phyloP scores from a whole-genome alignment of 2,797 vertebrate species.

The Vultur gryphus region DNA sequence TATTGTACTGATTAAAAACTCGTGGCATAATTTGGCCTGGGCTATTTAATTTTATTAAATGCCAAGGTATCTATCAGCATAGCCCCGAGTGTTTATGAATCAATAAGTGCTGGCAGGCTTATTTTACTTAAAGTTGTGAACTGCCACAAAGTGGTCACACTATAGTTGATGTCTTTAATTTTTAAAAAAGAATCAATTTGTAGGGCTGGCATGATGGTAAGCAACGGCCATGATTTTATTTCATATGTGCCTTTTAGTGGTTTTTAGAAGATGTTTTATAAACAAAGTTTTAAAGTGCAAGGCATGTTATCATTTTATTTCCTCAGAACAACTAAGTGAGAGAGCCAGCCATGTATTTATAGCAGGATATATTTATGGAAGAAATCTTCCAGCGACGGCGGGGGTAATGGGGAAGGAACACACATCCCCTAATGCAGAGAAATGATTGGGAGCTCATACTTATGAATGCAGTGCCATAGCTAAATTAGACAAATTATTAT shows the following conservation, averaged over 20 bases:
- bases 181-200: background rate
- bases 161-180: slow-evolving; percentile 25
- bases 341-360: background rate
- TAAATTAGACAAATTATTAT: slow-evolving; percentile 24
- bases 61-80: background rate
- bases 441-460: background rate
- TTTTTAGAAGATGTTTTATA: slow-evolving; percentile 16
- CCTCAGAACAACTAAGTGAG: background rate
- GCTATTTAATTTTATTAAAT: background rate
- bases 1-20: background rate
- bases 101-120: background rate
- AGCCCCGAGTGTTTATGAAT: background rate
- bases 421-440: background rate
- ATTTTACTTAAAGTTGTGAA: background rate
- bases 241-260: background rate
- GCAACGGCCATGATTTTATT: background rate
- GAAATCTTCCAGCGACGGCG: background rate
- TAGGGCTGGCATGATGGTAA: background rate
- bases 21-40: background rate
- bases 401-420: background rate
- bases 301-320: background rate
- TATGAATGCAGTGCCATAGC: background rate
- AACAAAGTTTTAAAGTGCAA: background rate
- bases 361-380: background rate
- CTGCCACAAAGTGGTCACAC: background rate